A percentile compares a stretch with the other conserved stretches of the same genome.
These are phyloP conservation scores for Phataginus tricuspis DNA, from an alignment of 2,797 vertebrate genomes.

Conservation along the genomic window DNA sequence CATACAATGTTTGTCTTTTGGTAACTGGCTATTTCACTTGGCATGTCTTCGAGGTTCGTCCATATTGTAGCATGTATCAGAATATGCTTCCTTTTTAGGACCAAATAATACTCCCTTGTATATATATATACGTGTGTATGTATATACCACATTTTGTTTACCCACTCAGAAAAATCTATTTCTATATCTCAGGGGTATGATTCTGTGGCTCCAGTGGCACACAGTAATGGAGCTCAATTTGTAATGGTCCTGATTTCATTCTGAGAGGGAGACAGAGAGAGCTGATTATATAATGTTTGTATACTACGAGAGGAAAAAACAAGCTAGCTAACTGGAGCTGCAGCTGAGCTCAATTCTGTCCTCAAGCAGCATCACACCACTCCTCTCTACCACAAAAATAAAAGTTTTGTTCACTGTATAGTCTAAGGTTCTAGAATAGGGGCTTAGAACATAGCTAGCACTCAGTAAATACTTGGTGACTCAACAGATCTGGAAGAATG, in stretches of 20 bases:
- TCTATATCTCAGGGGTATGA: neutral
- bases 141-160: neutral
- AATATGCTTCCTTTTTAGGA: constrained; percentile 1
- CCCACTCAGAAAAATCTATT: neutral
- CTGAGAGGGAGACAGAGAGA: neutral
- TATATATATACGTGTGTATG: neutral
- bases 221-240: neutral
- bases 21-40: neutral
- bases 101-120: neutral
- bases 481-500: neutral
- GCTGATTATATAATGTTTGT: neutral
- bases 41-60: neutral
- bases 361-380: neutral
- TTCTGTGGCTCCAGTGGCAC: neutral
- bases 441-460: neutral
- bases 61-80: neutral
- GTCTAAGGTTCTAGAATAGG: neutral
- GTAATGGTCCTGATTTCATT: neutral
- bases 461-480: neutral
- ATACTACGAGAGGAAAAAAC: neutral
- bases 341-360: neutral
- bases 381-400: neutral
- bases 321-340: neutral
- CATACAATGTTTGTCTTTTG: neutral
- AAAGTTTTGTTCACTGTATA: neutral